These are phyloP conservation scores for Ectemnius continuus DNA, from an alignment of 2,888 invertebrate genomes.

Conservation along the genomic window DNA sequence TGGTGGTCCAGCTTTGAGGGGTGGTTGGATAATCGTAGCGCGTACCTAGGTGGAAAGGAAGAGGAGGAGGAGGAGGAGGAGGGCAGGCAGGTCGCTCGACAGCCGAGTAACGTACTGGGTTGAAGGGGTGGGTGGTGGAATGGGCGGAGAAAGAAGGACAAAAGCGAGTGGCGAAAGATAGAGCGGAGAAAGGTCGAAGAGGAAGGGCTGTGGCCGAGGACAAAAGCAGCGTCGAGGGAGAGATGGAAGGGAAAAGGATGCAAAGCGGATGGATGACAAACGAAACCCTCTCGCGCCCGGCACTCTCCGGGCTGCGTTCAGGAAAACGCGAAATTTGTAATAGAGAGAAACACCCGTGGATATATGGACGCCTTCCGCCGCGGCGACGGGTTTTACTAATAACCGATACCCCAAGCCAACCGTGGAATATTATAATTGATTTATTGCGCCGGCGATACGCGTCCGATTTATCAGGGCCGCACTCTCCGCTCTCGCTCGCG, in stretches of 20 bases:
- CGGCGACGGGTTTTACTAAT: constrained; percentile 77
- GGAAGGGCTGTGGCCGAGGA: not conserved
- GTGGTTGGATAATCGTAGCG: constrained; percentile 36
- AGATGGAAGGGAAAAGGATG: constrained; percentile 9
- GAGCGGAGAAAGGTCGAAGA: not conserved
- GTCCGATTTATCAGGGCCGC: constrained; percentile 74
- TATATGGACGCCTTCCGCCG: constrained; percentile 76
- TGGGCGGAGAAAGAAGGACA: not conserved
- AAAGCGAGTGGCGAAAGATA: constrained; percentile 16
- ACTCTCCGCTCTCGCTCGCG: constrained; percentile 41
- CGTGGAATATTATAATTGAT: constrained; percentile 79
- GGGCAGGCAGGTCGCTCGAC: constrained; percentile 24
- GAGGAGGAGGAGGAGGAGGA: no score
- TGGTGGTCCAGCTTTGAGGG: not conserved
- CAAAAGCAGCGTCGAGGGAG: not conserved
- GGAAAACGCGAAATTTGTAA: constrained; percentile 71
- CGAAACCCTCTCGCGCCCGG: constrained; percentile 2
- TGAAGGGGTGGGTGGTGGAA: constrained; percentile 11
- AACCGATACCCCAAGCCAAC: constrained; percentile 77
- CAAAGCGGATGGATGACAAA: constrained; percentile 4
- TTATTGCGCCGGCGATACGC: constrained; percentile 70
- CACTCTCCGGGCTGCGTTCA: constrained; percentile 16
- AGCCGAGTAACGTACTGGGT: constrained; percentile 24
- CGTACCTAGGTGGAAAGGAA: constrained; percentile 17
- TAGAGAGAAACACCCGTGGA: constrained; percentile 74